These are phyloP conservation scores for Chloropsis cyanopogon DNA, from an alignment of 2,113 vertebrate genomes.

Conservation along the genomic window DNA sequence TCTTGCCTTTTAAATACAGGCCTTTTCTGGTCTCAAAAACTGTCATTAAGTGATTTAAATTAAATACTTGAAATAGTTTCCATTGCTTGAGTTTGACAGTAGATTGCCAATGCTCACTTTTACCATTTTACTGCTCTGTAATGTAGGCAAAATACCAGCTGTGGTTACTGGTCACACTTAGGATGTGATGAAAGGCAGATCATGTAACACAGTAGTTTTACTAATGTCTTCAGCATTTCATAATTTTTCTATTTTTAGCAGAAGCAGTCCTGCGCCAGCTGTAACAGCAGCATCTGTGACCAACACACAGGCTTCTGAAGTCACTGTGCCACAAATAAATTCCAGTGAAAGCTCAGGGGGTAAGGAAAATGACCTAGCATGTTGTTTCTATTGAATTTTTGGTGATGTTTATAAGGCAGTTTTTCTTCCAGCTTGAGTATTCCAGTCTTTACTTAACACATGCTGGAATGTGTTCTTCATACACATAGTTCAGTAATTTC, in stretches of 20 bases:
- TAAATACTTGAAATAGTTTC: not conserved
- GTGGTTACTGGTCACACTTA: not conserved
- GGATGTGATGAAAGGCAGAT: not conserved
- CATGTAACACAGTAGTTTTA: not conserved
- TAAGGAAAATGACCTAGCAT: constrained; percentile 41
- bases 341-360: constrained; percentile 81
- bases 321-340: constrained; percentile 77
- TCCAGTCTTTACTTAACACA: not conserved
- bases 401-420: not conserved
- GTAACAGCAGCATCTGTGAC: constrained; percentile 79
- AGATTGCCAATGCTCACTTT: not conserved
- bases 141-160: not conserved
- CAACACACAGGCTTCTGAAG: constrained; percentile 78
- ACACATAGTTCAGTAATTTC: not conserved
- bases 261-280: constrained; percentile 82
- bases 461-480: not conserved
- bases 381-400: not conserved
- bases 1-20: not conserved
- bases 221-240: not conserved
- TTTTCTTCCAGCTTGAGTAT: not conserved
- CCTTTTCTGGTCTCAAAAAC: not conserved
- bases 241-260: constrained; percentile 53
- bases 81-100: not conserved
- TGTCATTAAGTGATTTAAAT: not conserved
- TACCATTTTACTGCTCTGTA: not conserved